Conservation (phyloP, 1,140 invertebrate species). For the Lepidurus apus region DNA sequence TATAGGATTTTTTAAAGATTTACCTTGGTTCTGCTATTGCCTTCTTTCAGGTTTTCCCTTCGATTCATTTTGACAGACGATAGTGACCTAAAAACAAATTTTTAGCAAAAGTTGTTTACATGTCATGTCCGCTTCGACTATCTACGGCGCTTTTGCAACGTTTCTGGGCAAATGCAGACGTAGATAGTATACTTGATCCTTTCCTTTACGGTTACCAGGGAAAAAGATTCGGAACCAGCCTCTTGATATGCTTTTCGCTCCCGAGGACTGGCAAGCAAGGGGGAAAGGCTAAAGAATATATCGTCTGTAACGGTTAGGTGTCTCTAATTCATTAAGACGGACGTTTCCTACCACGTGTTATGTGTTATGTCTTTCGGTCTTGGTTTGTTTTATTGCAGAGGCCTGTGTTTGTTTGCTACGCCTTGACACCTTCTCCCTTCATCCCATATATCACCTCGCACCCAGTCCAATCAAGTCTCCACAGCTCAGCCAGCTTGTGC, state of each 20-base stretch:
- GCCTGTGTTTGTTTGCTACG: constrained; percentile 18
- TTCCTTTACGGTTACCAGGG: too few relatives aligned
- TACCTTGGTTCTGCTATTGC: not conserved
- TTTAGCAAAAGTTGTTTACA: not conserved
- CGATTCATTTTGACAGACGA: not conserved
- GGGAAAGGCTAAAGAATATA: not conserved
- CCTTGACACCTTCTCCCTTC: constrained; percentile 17
- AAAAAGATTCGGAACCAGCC: not conserved
- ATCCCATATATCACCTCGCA: constrained; percentile 9
- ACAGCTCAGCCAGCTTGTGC: not conserved
- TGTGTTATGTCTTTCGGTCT: not conserved
- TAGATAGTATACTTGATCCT: too few relatives aligned
- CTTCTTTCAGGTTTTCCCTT: not conserved
- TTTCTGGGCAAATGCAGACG: too few relatives aligned
- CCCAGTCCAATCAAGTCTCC: constrained; percentile 4
- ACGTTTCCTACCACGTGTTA: not conserved
- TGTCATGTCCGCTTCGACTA: too few relatives aligned
- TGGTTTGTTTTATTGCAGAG: constrained; percentile 17
- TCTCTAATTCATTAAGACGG: constrained; percentile 19
- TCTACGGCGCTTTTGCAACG: too few relatives aligned
- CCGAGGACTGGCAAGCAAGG: not conserved
- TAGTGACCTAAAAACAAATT: not conserved
- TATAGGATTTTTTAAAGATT: not conserved
- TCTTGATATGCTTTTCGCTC: not conserved
- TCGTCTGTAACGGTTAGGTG: not conserved